phyloP scores from a whole-genome alignment of 2,113 vertebrate species.

The Catharus bicknelli region DNA sequence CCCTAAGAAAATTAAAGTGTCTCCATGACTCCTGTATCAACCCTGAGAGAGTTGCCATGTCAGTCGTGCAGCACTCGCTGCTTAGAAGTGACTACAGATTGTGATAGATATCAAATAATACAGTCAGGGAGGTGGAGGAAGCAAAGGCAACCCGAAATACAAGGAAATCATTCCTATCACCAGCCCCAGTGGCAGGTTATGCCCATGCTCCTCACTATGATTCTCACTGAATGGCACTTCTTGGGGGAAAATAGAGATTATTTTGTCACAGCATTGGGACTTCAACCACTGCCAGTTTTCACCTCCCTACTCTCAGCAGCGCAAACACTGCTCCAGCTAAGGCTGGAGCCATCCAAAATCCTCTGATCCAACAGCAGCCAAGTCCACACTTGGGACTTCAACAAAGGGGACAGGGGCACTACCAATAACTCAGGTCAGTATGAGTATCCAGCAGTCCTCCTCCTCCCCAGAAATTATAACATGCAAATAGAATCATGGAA shows the following conservation, averaged over 20 bases:
- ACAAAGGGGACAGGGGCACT: neutral
- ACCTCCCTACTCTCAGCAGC: neutral
- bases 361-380: neutral
- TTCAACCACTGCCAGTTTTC: neutral
- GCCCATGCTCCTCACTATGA: accelerated
- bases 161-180: neutral
- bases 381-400: neutral
- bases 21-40: neutral
- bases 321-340: neutral
- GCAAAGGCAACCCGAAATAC: neutral
- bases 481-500: neutral
- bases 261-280: neutral
- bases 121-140: neutral
- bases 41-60: neutral
- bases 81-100: accelerated
- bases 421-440: neutral
- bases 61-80: accelerated
- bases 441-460: neutral
- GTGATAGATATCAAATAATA: accelerated
- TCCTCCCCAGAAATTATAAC: neutral
- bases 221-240: neutral
- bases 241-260: neutral
- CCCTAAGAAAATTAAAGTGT: neutral
- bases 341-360: neutral
- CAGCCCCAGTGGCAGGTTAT: neutral